Conservation (phyloP, 2,113 vertebrate species). For the Acanthochromis polyacanthus region DNA sequence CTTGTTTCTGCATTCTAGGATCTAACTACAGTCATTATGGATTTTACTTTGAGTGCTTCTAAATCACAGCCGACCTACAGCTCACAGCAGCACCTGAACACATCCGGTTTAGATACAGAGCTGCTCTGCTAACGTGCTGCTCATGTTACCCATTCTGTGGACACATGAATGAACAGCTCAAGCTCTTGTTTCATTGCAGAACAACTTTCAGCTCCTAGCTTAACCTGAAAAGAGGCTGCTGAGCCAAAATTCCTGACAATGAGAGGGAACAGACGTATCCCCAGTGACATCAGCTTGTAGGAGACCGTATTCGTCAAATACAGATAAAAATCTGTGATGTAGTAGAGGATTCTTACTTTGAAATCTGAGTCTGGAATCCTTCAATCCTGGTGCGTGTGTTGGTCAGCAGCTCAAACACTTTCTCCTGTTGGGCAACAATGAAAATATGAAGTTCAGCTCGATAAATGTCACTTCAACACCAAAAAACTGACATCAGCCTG, state of each 20-base stretch:
- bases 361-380: conserved; percentile 90
- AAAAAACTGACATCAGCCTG: neutral
- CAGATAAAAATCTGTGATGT: too few species aligned
- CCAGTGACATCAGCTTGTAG: too few species aligned
- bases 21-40: too few species aligned
- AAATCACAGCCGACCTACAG: neutral
- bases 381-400: conserved; percentile 91
- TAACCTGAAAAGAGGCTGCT: too few species aligned
- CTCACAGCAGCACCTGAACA: neutral
- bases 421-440: conserved; percentile 83
- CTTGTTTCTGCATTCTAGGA: neutral
- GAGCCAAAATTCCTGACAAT: too few species aligned
- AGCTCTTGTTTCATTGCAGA: too few species aligned
- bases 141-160: too few species aligned
- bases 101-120: neutral
- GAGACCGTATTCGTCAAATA: too few species aligned
- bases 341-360: conserved; percentile 85
- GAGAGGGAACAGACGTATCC: too few species aligned
- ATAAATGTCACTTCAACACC: neutral
- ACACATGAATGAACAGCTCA: too few species aligned
- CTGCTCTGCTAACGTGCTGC: too few species aligned
- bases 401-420: conserved; percentile 92
- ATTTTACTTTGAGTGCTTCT: neutral
- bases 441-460: neutral
- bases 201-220: too few species aligned